Base-by-base conservation (phyloP, 1,140 invertebrate genomes). In the Temnothorax longispinosus region DNA sequence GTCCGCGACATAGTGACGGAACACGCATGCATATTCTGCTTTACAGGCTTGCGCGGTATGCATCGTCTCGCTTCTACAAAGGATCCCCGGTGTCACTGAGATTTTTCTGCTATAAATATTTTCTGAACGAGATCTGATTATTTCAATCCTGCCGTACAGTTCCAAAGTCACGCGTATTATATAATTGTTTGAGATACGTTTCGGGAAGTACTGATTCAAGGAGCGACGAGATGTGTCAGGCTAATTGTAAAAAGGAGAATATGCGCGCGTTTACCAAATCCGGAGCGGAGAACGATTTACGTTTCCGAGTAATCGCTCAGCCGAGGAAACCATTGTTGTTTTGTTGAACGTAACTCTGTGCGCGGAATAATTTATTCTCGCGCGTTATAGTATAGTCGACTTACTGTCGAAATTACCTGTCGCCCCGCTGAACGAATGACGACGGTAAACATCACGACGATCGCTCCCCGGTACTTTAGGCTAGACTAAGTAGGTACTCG, bases 11-110 rank as follows among this genome's bases (percentile, higher is more conserved):
- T 58, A 67, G 62, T 27, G 78, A 58, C n/a, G 78, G 47, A 44
- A 82, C 78, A 72, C 52, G 67, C 80, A 38, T 58, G 80, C n/a
- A 82, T 72, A 60, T 82, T 82, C 54, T 13, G 54, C 13, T 72
- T 82, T 72, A 58, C 41, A 58, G 21, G 10, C 41, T 32, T 13
- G 50, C 21, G n/a, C 35, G n/a, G 44, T n/a, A n/a, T 58, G n/a
- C 56, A 38, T 11, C 35, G 21, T 56, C 27, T 27, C 27, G 11
- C 35, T 32, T 50, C 18, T 78, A 13, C 41, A 44, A 13, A 58
- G 11, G 47, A 11, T 27, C 47, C 6, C 7, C 13, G 35, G 18
- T 35, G n/a, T 38, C 32, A 13, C 10, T 78, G 60, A 27, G 27
- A 65, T 78, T 50, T 78, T 78, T 35, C 13, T 7, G 35, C 15